Base-by-base conservation (phyloP, 2,113 vertebrate genomes). In the Ciconia boyciana region DNA sequence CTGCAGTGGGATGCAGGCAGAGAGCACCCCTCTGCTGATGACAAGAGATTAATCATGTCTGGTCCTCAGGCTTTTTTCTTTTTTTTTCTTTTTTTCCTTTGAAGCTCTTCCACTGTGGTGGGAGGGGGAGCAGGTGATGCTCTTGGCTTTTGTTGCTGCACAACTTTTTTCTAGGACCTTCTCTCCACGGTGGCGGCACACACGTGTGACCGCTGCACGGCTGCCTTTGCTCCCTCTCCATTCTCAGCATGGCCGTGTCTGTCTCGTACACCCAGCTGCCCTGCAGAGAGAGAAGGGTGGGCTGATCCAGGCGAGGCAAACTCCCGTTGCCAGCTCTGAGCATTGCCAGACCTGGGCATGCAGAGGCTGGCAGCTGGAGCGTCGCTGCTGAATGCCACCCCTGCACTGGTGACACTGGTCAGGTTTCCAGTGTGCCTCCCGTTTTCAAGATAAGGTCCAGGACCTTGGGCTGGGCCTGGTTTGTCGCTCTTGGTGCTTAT, bases 41-140 rank as follows among this genome's bases (percentile, higher is more conserved):
- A 82, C 76, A 81, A 19, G 83, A 91, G 93, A 96, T 93, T 95
- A 91, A 89, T 82, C 71, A 64, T 86, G 78, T 85, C 89, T 94
- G 39, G 29, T 91, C 87, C 54, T 74, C 41, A 4, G 84, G 68
- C 54, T 65, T 70, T 54, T 58, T 25, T 29, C 11, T 20, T 48
- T 48, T 48, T 12, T 20, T 48, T 48, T 48, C 19, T 3, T 14
- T 43, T 62, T 78, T 21, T 82, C 13, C 31, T 90, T 82, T 69
- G 66, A 83, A 85, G 58, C 75, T 39, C 48, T 89, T 78, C 52
- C 29, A 9, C 52, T 72, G 62, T 13, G 4, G 46, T 26, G 41
- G 41, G 61, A 60, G 52, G 41, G 28, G 51, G 44, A 70, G 66
- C 2, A 1, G 41, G 41, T 57, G 93, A 79, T 94, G 89, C 39